Percentiles rank a stretch among this genome's conserved stretches.
phyloP scores from a whole-genome alignment of 2,888 invertebrate genomes.

The Volucella zonaria region DNA sequence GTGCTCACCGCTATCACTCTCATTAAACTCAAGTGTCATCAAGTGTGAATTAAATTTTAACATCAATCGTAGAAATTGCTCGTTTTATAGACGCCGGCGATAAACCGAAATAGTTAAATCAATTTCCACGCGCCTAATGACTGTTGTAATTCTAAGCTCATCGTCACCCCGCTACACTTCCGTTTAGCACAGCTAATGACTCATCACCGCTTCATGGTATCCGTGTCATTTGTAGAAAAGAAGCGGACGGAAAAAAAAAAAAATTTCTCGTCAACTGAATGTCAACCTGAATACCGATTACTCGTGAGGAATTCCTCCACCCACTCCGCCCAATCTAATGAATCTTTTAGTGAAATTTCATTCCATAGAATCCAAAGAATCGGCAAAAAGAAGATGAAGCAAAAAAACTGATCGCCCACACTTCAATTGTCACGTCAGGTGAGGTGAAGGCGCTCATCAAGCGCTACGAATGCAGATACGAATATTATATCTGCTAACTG shows the following conservation, averaged over 20 bases:
- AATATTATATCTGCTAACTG: conserved; percentile 30
- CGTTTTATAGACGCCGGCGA: conserved; percentile 1
- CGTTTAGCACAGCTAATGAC: conserved; percentile 40
- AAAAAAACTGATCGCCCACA: conserved; percentile 34
- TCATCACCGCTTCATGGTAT: conserved; percentile 39
- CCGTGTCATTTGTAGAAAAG: conserved; percentile 39
- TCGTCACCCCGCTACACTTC: conserved; percentile 7
- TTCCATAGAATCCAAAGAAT: conserved; percentile 11
- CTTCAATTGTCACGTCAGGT: conserved; percentile 61
- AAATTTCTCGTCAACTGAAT: conserved; percentile 33
- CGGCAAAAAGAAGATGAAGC: background rate
- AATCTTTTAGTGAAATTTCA: conserved; percentile 59
- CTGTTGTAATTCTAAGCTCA: conserved; percentile 40
- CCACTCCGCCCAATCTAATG: conserved; percentile 18
- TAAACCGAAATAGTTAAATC: conserved; percentile 27
- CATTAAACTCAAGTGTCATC: background rate
- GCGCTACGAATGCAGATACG: conserved; percentile 9
- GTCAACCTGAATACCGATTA: conserved; percentile 64
- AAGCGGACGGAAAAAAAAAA: background rate
- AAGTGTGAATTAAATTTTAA: background rate
- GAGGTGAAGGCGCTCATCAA: conserved; percentile 59
- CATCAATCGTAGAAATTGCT: background rate
- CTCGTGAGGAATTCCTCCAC: conserved; percentile 60
- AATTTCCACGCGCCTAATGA: conserved; percentile 39
- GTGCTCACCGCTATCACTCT: too few species aligned